phyloP scores from a whole-genome alignment of 1,140 invertebrate genomes.

The Maconellicoccus hirsutus region DNA sequence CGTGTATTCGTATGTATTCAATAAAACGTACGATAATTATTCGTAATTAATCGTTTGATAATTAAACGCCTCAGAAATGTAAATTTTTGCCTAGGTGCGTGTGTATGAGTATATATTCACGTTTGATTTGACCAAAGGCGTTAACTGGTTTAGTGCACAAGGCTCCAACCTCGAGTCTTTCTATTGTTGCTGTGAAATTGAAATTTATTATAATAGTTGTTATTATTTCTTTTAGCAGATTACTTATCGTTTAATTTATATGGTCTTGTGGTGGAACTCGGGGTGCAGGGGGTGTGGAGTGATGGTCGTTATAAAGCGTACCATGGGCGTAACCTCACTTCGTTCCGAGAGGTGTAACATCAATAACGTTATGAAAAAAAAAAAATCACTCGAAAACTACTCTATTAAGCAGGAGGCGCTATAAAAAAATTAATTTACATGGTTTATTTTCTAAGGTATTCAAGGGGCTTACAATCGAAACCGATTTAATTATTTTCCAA shows the following conservation, averaged over 20 bases:
- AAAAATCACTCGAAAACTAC: neutral
- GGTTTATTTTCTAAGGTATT: neutral
- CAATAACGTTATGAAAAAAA: neutral
- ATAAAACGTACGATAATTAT: neutral
- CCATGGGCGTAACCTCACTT: neutral
- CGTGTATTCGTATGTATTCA: too few relatives aligned
- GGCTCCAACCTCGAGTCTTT: too few relatives aligned
- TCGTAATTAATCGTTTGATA: neutral
- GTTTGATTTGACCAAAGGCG: neutral
- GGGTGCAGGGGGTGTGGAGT: neutral
- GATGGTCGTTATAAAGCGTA: neutral
- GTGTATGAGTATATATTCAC: neutral
- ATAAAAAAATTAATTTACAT: constrained; percentile 10
- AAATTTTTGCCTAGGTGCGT: neutral
- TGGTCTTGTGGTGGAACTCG: neutral
- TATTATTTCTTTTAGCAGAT: constrained; percentile 9
- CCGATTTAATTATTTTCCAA: too few relatives aligned
- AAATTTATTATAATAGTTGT: neutral
- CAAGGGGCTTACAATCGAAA: too few relatives aligned
- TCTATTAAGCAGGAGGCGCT: constrained; percentile 7
- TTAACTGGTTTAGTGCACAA: constrained; percentile 9
- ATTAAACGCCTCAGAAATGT: neutral
- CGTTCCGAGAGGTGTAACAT: constrained; percentile 2
- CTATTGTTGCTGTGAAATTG: neutral
- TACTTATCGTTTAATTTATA: constrained; percentile 5